Conservation (phyloP, 2,888 invertebrate species). For the Diadegma fenestrale region DNA sequence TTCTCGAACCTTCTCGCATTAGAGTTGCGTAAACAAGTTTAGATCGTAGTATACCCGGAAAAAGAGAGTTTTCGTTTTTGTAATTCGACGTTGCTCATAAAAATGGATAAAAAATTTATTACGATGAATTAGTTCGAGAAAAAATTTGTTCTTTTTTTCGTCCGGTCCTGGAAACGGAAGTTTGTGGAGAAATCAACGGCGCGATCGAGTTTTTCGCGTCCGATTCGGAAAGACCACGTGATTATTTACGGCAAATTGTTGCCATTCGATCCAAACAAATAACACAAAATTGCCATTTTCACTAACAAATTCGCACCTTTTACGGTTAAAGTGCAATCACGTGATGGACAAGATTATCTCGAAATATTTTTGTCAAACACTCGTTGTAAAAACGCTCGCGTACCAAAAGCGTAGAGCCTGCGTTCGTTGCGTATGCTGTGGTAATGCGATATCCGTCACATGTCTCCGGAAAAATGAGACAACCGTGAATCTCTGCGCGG, state of each 20-base stretch:
- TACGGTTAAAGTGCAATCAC: background rate
- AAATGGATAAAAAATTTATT: background rate
- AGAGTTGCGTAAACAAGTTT: background rate
- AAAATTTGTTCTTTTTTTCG: background rate
- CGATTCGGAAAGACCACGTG: background rate
- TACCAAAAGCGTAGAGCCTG: background rate
- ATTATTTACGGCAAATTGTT: background rate
- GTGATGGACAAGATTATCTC: background rate
- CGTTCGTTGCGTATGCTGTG: background rate
- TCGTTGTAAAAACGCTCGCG: background rate
- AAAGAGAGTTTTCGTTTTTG: background rate
- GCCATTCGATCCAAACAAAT: background rate
- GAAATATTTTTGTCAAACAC: background rate
- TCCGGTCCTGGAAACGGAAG: background rate
- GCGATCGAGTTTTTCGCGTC: background rate
- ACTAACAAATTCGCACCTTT: background rate
- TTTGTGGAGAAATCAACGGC: background rate
- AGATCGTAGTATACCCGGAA: background rate
- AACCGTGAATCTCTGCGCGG: constrained; percentile 1
- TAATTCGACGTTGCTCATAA: background rate
- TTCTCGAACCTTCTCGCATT: background rate
- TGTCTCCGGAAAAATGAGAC: constrained; percentile 19
- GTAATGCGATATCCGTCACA: constrained; percentile 21
- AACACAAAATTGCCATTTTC: background rate
- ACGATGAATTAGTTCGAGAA: background rate